Percentiles rank a stretch among this genome's conserved stretches.
Conservation (phyloP, 2,888 invertebrate species). For the Fragum whitleyi region DNA sequence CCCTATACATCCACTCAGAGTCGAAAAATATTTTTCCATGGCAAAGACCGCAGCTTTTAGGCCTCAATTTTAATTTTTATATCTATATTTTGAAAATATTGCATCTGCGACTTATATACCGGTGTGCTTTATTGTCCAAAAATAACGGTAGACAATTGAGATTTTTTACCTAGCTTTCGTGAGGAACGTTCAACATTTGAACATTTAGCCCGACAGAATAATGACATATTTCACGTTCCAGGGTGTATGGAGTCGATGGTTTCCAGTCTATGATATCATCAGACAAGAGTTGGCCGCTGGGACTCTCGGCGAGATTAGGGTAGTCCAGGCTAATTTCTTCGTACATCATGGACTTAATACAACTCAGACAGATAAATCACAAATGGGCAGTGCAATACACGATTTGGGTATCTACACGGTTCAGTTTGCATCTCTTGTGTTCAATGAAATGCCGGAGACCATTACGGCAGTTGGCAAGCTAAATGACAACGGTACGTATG, state of each 20-base stretch:
- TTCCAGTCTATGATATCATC: conserved; percentile 91
- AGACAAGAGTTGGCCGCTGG: conserved; percentile 91
- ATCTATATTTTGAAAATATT: too few species aligned
- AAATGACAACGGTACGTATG: conserved; percentile 6
- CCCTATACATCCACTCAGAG: too few species aligned
- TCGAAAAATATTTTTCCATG: too few species aligned
- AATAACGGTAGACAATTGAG: too few species aligned
- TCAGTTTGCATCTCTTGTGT: conserved; percentile 83
- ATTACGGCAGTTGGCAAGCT: conserved; percentile 89
- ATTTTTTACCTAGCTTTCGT: too few species aligned
- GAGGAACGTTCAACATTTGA: too few species aligned
- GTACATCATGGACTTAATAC: conserved; percentile 87
- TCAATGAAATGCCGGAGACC: conserved; percentile 89
- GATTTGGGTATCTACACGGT: conserved; percentile 81
- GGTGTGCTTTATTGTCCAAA: too few species aligned
- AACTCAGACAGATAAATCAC: conserved; percentile 89
- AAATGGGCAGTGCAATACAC: conserved; percentile 89
- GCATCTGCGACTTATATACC: too few species aligned
- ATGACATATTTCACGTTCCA: conserved; percentile 56
- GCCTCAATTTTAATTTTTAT: too few species aligned
- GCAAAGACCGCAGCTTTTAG: too few species aligned
- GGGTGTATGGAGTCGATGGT: conserved; percentile 95
- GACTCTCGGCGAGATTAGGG: conserved; percentile 91
- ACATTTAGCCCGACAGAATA: too few species aligned
- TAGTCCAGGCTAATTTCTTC: conserved; percentile 89